Evolutionary conservation across 2,113 vertebrate genomes (phyloP).

Genomic region (Odontophorus gujanensis): DNA sequence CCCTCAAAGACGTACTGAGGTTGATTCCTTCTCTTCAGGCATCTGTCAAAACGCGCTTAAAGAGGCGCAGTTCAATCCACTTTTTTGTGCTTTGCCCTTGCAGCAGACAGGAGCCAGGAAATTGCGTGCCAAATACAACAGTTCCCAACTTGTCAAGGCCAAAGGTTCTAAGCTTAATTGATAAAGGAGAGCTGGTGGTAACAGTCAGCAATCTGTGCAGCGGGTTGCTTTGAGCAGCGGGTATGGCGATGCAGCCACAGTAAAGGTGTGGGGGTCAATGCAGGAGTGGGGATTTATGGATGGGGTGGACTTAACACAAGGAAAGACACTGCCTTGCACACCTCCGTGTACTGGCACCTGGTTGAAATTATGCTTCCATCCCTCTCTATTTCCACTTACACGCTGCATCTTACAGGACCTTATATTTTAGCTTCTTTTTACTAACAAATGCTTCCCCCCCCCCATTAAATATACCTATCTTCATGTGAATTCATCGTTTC

Average conservation of each 20-base stretch:
- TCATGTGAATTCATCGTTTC: neutral
- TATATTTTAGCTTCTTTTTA: neutral
- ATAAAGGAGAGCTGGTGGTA: neutral
- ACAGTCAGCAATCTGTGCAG: neutral
- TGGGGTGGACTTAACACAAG: rapidly evolving
- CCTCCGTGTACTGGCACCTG: neutral
- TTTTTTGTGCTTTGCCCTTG: neutral
- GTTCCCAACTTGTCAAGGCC: neutral
- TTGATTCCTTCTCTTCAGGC: rapidly evolving
- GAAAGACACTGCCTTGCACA: neutral
- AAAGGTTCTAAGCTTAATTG: neutral
- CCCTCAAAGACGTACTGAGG: too few species aligned
- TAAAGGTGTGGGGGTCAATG: neutral
- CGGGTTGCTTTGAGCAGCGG: neutral
- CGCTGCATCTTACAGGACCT: neutral
- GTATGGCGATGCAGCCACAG: rapidly evolving
- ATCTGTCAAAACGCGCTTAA: neutral
- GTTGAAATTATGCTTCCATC: neutral
- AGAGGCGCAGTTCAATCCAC: neutral
- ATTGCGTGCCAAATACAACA: neutral
- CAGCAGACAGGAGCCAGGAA: neutral
- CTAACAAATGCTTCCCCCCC: neutral
- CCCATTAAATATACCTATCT: neutral
- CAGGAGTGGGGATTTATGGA: neutral
- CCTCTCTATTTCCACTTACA: neutral